phyloP scores from a whole-genome alignment of 2,797 vertebrate species.

The Mus spretus region DNA sequence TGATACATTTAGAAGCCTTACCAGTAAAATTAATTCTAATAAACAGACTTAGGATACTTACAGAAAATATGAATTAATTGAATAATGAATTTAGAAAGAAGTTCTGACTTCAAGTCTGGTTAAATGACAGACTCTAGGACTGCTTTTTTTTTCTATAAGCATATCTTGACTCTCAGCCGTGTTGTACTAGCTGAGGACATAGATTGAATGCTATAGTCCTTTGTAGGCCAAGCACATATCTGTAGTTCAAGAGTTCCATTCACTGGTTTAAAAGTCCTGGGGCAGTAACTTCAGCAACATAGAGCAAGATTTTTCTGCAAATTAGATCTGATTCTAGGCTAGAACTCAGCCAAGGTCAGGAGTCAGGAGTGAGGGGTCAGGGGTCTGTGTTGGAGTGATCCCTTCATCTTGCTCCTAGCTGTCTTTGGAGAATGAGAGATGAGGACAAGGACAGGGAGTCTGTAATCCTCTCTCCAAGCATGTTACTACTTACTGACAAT shows the following conservation, averaged over 20 bases:
- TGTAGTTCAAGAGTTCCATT: neutral
- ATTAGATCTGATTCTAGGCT: neutral
- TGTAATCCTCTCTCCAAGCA: neutral
- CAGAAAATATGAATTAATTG: slow-evolving; percentile 55
- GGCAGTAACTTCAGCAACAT: neutral
- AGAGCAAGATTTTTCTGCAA: neutral
- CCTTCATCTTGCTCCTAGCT: neutral
- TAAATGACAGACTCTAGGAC: neutral
- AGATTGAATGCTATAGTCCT: slow-evolving; percentile 20
- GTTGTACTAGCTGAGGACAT: neutral
- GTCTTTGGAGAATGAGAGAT: slow-evolving; percentile 22
- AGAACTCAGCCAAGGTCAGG: neutral
- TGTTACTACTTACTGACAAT: neutral
- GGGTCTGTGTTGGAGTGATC: neutral
- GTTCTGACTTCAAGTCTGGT: slow-evolving; percentile 20
- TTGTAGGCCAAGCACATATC: neutral
- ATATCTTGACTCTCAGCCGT: neutral
- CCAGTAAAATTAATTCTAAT: slow-evolving; percentile 46
- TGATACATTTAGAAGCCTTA: slow-evolving; percentile 61
- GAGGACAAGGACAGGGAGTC: neutral
- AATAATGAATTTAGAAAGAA: slow-evolving; percentile 57
- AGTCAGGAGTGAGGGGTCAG: neutral
- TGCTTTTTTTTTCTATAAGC: neutral
- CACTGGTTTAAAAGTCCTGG: neutral
- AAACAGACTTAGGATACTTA: slow-evolving; percentile 64